Base-by-base conservation (phyloP, 2,113 vertebrate genomes). In the Scopus umbretta region DNA sequence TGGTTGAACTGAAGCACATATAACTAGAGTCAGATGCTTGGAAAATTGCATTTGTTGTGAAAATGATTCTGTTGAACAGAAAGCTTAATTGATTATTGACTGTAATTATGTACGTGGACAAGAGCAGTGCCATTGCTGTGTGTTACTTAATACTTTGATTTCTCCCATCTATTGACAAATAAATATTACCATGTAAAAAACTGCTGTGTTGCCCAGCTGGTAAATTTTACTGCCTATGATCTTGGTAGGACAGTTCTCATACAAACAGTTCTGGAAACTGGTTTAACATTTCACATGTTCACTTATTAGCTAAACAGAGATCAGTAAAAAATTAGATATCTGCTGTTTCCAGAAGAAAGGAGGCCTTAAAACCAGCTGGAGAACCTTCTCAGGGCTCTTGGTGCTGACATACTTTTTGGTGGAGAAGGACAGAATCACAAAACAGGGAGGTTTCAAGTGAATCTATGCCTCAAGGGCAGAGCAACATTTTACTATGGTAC, bases 151-250 rank as follows among this genome's bases (percentile, higher is more conserved):
- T 45, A 19, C 20, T 70, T 76, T 73, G 76, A 66, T 82, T 95
- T 53, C 52, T 93, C 45, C 42, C 14, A 1, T 10, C 62, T 79
- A 20, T 21, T 80, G 72, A 84, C 23, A 91, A 95, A 97, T 96
- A 97, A 96, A 96, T 59, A 74, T n/a, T 38, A 76, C 40, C 45
- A 23, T 94, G 49, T 75, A 43, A 52, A 61, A 91, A 91, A 72
- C 26, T 45, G 70, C 63, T 38, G 4, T 2, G 2, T 43, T 89
- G 80, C 32, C 47, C 80, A 79, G 78, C 53, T 82, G 86, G 47
- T 88, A 25, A 66, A 55, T 91, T 70, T 66, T 80, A 10, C 56
- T 91, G 78, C 65, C 38, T 67, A 2, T 34, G 47, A 55, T 20
- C 18, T n/a, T 20, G 18, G 36, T 36, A 53, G 53, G 58, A 45